Conservation (phyloP, 2,113 vertebrate genomes). For the Cairina moschata region DNA sequence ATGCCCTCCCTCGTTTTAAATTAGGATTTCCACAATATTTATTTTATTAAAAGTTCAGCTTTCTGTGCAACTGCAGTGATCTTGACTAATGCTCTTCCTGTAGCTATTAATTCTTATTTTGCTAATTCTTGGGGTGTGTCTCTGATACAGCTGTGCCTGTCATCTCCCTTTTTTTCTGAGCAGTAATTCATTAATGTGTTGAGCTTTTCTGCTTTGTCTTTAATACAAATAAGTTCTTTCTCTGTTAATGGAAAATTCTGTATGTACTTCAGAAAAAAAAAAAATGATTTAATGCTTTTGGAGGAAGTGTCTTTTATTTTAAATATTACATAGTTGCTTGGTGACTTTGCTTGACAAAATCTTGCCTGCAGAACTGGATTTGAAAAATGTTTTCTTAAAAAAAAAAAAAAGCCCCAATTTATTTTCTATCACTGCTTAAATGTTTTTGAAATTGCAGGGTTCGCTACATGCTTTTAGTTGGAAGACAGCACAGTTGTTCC, state of each 20-base stretch:
- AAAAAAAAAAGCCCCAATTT: not conserved
- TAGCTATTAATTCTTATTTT: constrained; percentile 5
- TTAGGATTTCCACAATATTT: not conserved
- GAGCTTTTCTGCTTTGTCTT: not conserved
- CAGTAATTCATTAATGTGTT: not conserved
- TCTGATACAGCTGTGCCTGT: not conserved
- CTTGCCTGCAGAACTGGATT: not conserved
- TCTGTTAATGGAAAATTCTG: not conserved
- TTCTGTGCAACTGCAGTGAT: not conserved
- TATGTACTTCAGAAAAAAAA: not conserved
- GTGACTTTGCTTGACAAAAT: not conserved
- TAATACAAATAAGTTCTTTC: not conserved
- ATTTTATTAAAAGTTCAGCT: not conserved
- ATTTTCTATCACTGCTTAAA: not conserved
- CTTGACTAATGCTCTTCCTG: not conserved
- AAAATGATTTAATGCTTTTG: not conserved
- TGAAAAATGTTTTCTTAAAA: not conserved
- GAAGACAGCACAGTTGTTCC: not conserved
- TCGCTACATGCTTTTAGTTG: not conserved
- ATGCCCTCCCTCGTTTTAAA: not conserved
- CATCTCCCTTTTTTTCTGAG: not conserved
- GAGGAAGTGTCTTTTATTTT: not conserved
- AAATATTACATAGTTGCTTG: not conserved
- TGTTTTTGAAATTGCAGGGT: not conserved
- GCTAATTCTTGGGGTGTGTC: not conserved